Base-by-base conservation (phyloP, 2,888 invertebrate genomes). In the Hyalella azteca region DNA sequence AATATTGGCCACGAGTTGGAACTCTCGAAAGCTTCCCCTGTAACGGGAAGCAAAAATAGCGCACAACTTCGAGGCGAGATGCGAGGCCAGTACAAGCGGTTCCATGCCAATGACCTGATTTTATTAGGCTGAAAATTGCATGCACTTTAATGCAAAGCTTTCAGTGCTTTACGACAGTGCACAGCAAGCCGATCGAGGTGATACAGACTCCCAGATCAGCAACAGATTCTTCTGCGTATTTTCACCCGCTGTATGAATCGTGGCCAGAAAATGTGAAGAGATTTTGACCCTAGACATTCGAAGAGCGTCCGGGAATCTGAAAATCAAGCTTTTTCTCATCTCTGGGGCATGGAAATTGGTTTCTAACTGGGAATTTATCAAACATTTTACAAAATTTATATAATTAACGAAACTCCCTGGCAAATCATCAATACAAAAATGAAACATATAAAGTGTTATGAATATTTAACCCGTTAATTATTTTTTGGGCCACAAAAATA, bases 181-280 rank as follows among this genome's bases (percentile, higher is more conserved):
- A 29, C 54, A 22, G 26, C 54, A 29, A 26, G 26, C 54, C 26
- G 54, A 54, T 54, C 54, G 54, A 7, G 4, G 54, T 54, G 54
- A 54, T 54, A 54, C 54, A 54, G 54, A 54, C 26, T 54, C 54
- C 54, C 26, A 36, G 66, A 66, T 66, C 66, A 66, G 66, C 7
- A n/a, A 66, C 66, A 36, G 66, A 66, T 66, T 66, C 66, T 54
- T 54, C 54, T 54, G 54, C 54, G 54, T 54, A 54, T 54, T 54
- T 54, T 54, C 54, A 54, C 54, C 22, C 22, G 54, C 54, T 49
- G 54, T 29, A 54, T 54, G 54, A 54, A 54, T 54, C 54, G 54
- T n/a, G n/a, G n/a, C n/a, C n/a, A n/a, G n/a, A n/a, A n/a, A n/a
- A n/a, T n/a, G n/a, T n/a, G n/a, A n/a, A n/a, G n/a, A n/a, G n/a